Conservation (phyloP, 2,797 vertebrate genomes). For the Poecilia velifera region DNA sequence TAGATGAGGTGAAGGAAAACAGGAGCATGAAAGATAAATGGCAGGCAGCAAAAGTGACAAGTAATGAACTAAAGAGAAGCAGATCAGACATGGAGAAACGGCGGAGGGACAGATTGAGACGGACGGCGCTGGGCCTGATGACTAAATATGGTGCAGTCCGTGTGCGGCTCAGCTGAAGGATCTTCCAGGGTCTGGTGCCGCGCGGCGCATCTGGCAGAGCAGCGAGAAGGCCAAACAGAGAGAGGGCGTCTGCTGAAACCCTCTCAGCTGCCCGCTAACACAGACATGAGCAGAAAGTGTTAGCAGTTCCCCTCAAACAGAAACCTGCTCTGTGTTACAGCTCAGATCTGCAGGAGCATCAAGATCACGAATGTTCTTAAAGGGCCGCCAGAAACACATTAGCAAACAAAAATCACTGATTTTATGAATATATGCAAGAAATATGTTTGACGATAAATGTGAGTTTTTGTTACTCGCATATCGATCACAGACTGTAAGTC, state of each 20-base stretch:
- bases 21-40: conserved; percentile 49
- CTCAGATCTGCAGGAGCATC: not conserved
- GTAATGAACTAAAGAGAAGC: conserved; percentile 61
- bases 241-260: conserved; percentile 66
- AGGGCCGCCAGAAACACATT: no score
- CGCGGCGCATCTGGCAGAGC: conserved; percentile 68
- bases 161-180: conserved; percentile 57
- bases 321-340: conserved; percentile 41
- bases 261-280: conserved; percentile 35
- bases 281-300: conserved; percentile 32
- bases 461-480: no score
- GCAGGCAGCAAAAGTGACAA: conserved; percentile 42
- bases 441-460: no score
- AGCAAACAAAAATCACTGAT: no score
- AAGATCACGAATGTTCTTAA: no score
- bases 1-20: conserved; percentile 22
- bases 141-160: conserved; percentile 80
- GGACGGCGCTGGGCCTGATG: conserved; percentile 64
- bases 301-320: conserved; percentile 11
- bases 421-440: no score
- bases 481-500: no score
- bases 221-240: conserved; percentile 75
- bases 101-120: conserved; percentile 62
- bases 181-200: conserved; percentile 69
- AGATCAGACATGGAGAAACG: conserved; percentile 50